A percentile compares a stretch with the other conserved stretches of the same genome.
These are phyloP conservation scores for Heliconius hortense DNA, from an alignment of 2,888 invertebrate species.

Conservation along the genomic window DNA sequence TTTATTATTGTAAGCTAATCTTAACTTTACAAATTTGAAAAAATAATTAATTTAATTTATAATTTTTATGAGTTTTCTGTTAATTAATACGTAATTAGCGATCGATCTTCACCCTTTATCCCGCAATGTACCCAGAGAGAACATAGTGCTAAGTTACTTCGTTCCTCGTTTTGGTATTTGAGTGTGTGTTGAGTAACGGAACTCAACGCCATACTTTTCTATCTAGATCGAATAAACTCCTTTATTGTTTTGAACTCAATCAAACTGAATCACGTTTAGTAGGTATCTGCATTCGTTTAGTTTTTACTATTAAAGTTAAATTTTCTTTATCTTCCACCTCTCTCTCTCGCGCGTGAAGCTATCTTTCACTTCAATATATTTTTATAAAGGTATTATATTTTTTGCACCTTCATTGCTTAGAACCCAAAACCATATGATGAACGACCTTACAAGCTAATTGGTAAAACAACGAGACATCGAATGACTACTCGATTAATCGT, in stretches of 20 bases:
- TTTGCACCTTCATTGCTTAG: too few species aligned
- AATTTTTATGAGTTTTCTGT: too few species aligned
- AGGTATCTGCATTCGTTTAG: too few species aligned
- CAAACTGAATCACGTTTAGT: neutral
- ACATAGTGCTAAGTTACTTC: neutral
- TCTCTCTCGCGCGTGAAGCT: too few species aligned
- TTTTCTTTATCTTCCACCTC: too few species aligned
- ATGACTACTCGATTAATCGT: constrained; percentile 26
- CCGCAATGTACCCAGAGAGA: too few species aligned
- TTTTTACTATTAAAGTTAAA: too few species aligned
- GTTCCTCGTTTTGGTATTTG: neutral
- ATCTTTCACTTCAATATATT: too few species aligned
- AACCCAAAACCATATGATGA: neutral
- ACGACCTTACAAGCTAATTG: neutral
- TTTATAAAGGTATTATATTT: too few species aligned
- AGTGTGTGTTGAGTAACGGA: neutral
- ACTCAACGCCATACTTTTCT: neutral
- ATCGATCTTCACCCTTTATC: too few species aligned
- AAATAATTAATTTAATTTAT: neutral
- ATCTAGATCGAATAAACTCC: neutral
- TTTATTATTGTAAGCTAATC: constrained; percentile 10
- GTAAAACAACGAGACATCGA: constrained; percentile 1
- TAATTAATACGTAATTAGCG: too few species aligned
- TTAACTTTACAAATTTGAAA: constrained; percentile 3
- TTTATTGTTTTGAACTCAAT: neutral